Base-by-base conservation (phyloP, 1,140 invertebrate genomes). In the Bombus waltoni region DNA sequence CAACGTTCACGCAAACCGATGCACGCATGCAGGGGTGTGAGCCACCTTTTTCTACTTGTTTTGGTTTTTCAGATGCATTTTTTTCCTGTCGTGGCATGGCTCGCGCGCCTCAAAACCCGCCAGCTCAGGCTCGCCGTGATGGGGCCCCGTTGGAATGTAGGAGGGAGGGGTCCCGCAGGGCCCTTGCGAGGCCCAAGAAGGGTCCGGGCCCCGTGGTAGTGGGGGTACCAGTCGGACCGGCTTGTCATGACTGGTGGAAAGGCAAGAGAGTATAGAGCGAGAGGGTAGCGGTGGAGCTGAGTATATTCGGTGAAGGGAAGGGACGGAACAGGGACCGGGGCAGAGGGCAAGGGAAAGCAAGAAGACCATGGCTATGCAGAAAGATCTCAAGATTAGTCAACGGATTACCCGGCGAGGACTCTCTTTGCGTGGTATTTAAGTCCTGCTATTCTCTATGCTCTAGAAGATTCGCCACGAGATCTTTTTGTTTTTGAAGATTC, bases 171-270 rank as follows among this genome's bases (percentile, higher is more conserved):
- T 85, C 83, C 82, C 86, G 88, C 86, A 86, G 89, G 88, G 91
- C 86, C 85, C 87, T 42, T 80, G 85, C 88, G 89, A 89, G 86
- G 83, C 85, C 88, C 87, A 87, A 89, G 87, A 92, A 90, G 89
- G 92, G 85, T 89, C 91, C 86, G 83, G 75, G 59, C 28, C 59
- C 74, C 71, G 82, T 73, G 9, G 40, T 68, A 75, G 87, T 87
- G 86, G 91, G 87, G 87, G 73, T 90, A 93, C 92, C 87, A 91
- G 93, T 93, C 91, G 89, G 91, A 94, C 93, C 93, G 92, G 93
- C 92, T 94, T 87, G 87, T 88, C 86, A 80, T 77, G 89, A 86
- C 83, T 88, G 88, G 88, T 75, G 79, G 74, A 75, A 76, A 84
- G 81, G 81, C 22, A 78, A 86, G 85, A 77, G 47, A 47, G 85